Conservation (phyloP, 92 coral and sea anemone species). For the Epizoanthus stellaris region DNA sequence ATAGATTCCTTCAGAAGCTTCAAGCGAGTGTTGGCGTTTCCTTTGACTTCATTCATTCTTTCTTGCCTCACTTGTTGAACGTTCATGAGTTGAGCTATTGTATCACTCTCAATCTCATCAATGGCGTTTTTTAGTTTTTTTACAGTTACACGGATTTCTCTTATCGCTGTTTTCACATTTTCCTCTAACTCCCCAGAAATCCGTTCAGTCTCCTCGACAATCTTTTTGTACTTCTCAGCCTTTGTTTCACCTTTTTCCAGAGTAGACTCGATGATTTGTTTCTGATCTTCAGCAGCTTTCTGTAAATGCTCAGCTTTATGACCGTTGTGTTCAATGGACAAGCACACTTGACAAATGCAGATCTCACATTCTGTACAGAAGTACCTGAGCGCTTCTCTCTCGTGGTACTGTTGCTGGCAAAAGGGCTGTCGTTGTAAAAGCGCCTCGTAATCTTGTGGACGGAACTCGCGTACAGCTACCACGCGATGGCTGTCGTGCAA, state of each 20-base stretch:
- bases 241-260: not conserved
- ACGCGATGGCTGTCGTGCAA: not conserved
- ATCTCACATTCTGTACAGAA: not conserved
- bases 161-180: not conserved
- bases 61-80: not conserved
- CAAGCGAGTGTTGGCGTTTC: no score
- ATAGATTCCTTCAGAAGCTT: no score
- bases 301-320: not conserved
- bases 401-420: no score
- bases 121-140: not conserved
- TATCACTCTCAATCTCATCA: not conserved
- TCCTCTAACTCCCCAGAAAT: not conserved
- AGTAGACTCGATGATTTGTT: not conserved
- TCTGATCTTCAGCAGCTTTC: no score
- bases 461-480: not conserved
- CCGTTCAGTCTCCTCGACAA: not conserved
- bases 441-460: no score
- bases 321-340: not conserved
- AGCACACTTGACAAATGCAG: no score
- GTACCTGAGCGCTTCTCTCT: no score
- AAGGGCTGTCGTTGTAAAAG: no score
- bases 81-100: not conserved
- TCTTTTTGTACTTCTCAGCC: not conserved
- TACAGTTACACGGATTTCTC: not conserved
- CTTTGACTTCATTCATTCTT: not conserved